phyloP scores from a whole-genome alignment of 2,888 invertebrate species.

The Leptopilina myrica region DNA sequence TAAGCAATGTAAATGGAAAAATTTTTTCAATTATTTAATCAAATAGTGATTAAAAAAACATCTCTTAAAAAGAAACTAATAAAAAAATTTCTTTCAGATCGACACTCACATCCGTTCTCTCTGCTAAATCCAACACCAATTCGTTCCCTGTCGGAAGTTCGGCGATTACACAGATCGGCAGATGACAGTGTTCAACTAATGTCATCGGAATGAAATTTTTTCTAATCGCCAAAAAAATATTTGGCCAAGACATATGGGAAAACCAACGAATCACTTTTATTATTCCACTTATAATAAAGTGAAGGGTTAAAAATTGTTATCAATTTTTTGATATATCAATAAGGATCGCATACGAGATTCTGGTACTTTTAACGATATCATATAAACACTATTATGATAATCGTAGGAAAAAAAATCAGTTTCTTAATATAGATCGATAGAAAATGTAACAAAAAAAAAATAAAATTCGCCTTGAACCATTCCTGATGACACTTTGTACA shows the following conservation, averaged over 20 bases:
- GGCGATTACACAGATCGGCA: slow-evolving; percentile 75
- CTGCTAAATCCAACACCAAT: slow-evolving; percentile 78
- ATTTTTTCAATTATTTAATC: too few species aligned
- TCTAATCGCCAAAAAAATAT: slow-evolving; percentile 24
- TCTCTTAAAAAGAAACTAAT: background rate
- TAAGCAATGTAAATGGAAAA: too few species aligned
- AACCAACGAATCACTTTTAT: slow-evolving; percentile 26
- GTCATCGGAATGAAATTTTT: slow-evolving; percentile 72
- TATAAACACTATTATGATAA: background rate
- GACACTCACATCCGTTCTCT: slow-evolving; percentile 78
- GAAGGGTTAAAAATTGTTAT: background rate
- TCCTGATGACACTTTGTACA: slow-evolving; percentile 15
- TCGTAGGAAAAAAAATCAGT: background rate
- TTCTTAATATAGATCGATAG: background rate
- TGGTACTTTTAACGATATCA: background rate
- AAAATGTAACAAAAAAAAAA: background rate
- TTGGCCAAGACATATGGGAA: background rate
- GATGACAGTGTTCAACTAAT: slow-evolving; percentile 78
- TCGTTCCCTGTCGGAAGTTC: slow-evolving; percentile 78
- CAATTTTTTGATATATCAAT: slow-evolving; percentile 13
- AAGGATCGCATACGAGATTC: background rate
- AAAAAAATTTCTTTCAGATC: slow-evolving; percentile 65
- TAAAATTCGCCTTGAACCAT: slow-evolving; percentile 22
- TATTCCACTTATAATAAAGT: background rate
- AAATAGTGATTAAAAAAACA: background rate